Conservation (phyloP, 2,888 invertebrate genomes). For the Philonicus albiceps region DNA sequence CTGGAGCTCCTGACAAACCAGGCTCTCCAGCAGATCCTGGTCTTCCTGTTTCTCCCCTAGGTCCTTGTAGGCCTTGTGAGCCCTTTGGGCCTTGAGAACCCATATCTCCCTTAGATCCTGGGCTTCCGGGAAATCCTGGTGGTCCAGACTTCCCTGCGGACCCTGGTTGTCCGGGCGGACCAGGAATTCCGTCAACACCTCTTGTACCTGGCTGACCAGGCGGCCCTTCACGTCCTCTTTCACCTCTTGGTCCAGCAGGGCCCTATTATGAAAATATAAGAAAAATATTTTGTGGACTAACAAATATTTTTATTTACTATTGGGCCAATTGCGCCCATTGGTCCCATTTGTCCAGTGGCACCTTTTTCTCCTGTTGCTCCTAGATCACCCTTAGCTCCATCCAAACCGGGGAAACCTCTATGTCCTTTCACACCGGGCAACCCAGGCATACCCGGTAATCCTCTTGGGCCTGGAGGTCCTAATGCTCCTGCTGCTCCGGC, state of each 20-base stretch:
- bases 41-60: conserved; percentile 80
- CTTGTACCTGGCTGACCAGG: conserved; percentile 79
- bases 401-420: conserved; percentile 79
- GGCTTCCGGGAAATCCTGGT: conserved; percentile 82
- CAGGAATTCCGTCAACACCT: conserved; percentile 80
- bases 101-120: conserved; percentile 82
- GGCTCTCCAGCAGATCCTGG: conserved; percentile 80
- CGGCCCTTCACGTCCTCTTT: conserved; percentile 84
- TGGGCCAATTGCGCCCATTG: conserved; percentile 73
- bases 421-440: conserved; percentile 85
- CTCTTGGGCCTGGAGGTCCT: conserved; percentile 78
- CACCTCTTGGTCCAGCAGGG: conserved; percentile 80
- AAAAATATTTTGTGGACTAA: background rate
- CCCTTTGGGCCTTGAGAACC: conserved; percentile 80
- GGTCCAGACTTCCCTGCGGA: conserved; percentile 82
- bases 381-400: conserved; percentile 83
- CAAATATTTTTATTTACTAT: conserved; percentile 51
- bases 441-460: conserved; percentile 77
- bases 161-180: conserved; percentile 74
- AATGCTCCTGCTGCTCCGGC: conserved; percentile 74
- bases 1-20: conserved; percentile 77
- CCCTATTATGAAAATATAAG: conserved; percentile 66
- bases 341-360: conserved; percentile 74
- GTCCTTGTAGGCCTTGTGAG: conserved; percentile 82
- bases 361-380: conserved; percentile 81